Conservation (phyloP, 2,113 vertebrate genomes). For the Hypanus sabinus region DNA sequence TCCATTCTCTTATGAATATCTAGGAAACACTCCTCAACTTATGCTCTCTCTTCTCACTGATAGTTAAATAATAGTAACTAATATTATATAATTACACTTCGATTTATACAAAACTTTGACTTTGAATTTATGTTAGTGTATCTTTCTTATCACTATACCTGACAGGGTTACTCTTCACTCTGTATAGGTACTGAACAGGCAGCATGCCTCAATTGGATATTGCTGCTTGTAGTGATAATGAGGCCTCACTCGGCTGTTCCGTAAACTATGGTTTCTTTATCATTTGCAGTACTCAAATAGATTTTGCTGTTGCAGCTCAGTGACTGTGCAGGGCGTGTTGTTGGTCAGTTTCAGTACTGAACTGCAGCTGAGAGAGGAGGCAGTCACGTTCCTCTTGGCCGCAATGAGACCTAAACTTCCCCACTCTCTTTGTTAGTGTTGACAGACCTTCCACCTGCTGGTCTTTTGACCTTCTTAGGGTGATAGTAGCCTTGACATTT, state of each 20-base stretch:
- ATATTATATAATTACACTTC: background rate
- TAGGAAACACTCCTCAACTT: constrained; percentile 66
- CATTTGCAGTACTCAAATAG: background rate
- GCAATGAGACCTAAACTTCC: background rate
- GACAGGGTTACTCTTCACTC: background rate
- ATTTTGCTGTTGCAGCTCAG: background rate
- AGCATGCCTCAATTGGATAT: background rate
- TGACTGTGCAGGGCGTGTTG: too few species aligned
- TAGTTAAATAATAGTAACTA: constrained; percentile 53
- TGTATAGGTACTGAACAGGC: background rate
- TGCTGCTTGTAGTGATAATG: background rate
- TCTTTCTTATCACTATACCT: background rate
- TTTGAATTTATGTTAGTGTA: background rate
- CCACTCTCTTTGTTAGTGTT: background rate
- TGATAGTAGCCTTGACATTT: too few species aligned
- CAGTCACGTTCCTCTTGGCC: background rate
- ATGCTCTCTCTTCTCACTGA: constrained; percentile 73
- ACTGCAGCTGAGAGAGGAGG: background rate
- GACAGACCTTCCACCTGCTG: too few species aligned
- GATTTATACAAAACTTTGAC: background rate
- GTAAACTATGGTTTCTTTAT: background rate
- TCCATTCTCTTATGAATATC: constrained; percentile 71
- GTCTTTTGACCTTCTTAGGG: too few species aligned
- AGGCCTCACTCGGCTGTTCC: background rate
- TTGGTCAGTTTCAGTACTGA: background rate